Base-by-base conservation (phyloP, 2,797 vertebrate genomes). In the Argyrosomus regius region DNA sequence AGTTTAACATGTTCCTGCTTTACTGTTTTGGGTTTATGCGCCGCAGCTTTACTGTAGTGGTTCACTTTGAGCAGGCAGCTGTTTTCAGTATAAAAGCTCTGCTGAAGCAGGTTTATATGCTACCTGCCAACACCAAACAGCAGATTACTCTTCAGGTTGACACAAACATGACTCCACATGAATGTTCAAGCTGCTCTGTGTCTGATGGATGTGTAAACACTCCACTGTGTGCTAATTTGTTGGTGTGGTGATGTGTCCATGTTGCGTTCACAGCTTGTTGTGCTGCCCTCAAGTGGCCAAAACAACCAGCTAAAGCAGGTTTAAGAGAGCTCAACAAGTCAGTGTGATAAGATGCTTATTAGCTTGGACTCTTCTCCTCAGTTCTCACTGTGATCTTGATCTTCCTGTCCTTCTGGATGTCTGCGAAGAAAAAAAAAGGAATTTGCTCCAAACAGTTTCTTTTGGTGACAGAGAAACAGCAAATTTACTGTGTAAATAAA, bases 311-410 rank as follows among this genome's bases (percentile, higher is more conserved):
- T n/a, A n/a, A 31, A 3, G 4, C 5, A 68, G 24, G 13, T 67
- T 31, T 1, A n/a, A 28, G 16, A 20, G 24, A 64, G 6, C 49
- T 52, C n/a, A 39, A 39, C 66, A 39, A 18, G 41, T 65, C 35
- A 20, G 4, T 24, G 28, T 43, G 45, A 28, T 4, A 14, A 50
- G 5, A 8, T 22, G 22, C 3, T 59, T 11, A 78, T 88, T 60
- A 86, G 64, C 64, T 69, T 0, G 77, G 60, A 28, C 75, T 86
- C 63, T 67, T 86, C 20, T 86, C 85, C 35, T 83, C 78, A 2
- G 39, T 16, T 72, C 64, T 81, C 68, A 87, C 3, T 4, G 62
- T 75, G 71, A 90, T 86, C 73, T 86, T 90, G 63, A 85, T 43
- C 65, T 86, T 93, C 49, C 70, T 87, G 13, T 87, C 83, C 4